Evolutionary conservation across 1,140 invertebrate species (phyloP), one percentile per base, ranked within the genome.

Genomic region (Acromyrmex heyeri): DNA sequence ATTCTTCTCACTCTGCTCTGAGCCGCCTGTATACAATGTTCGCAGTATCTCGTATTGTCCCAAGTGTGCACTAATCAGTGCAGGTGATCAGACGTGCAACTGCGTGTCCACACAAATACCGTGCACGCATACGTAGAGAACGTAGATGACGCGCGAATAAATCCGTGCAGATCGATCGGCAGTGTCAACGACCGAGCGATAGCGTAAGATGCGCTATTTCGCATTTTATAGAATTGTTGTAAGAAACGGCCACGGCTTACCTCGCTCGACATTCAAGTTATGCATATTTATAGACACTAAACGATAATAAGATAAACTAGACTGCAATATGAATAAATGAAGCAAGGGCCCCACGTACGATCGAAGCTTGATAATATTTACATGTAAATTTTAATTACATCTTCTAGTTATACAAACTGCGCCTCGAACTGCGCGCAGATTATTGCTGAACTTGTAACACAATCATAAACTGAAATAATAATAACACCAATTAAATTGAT

Each of bases 171-270:
- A 91, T 93, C 91, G 91, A 92, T 92, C 64, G 53, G 65, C 73
- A 69, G 91, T 90, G 92, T 93, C 91, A 93, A 92, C 85, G 91
- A 73, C 92, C 91, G 82, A 64, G 65, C 83, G 38, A 44, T 87
- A 44, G 38, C 86, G 44, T 77, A 86, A 86, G 85, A 86, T 76
- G 57, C 79, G 69, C 85, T 86, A 89, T 79, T 62, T 62, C 50
- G 65, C 53, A 21, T 79, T 78, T 64, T 83, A 73, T 69, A 86
- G 14, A 85, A 38, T 18, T 30, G 24, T 53, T 44, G 34, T 14
- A 30, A 50, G 67, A 69, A 24, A 44, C n/a, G 21, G 2, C 18
- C 24, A 44, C 38, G 12, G 24, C 30, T 61, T 61, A 38, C 2
- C 24, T 57, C 14, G 24, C 1, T 10, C 57, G 73, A 18, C 34